Evolutionary conservation across 1,140 invertebrate genomes (phyloP).

Genomic region (Myzus persicae): DNA sequence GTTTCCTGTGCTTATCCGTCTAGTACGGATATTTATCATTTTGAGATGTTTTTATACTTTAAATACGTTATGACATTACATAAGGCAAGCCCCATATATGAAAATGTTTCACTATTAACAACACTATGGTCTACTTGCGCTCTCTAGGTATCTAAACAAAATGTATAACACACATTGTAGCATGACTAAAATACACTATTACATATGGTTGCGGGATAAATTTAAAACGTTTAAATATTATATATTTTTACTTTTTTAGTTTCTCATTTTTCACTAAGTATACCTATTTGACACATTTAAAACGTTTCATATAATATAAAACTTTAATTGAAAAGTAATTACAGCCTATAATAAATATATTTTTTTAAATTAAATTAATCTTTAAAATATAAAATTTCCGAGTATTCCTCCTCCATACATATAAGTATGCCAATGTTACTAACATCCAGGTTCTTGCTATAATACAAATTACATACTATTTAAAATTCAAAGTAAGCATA

Average conservation of each 20-base stretch:
- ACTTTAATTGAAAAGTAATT: not conserved
- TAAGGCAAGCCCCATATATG: not conserved
- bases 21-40: not conserved
- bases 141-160: not conserved
- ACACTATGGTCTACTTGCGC: not conserved
- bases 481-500: not conserved
- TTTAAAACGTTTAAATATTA: not conserved
- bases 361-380: no score
- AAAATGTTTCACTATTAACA: not conserved
- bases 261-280: not conserved
- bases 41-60: not conserved
- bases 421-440: no score
- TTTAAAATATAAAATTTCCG: not conserved
- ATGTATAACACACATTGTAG: not conserved
- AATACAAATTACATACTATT: not conserved
- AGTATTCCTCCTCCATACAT: no score
- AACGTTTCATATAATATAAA: not conserved
- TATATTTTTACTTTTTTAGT: not conserved
- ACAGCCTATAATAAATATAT: no score
- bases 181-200: not conserved
- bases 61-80: not conserved
- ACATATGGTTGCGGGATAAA: not conserved
- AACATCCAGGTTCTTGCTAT: not conserved
- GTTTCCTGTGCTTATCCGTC: not conserved
- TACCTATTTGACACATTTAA: not conserved